Base-by-base conservation (phyloP, 2,888 invertebrate species). In the Hypercompe scribonia region DNA sequence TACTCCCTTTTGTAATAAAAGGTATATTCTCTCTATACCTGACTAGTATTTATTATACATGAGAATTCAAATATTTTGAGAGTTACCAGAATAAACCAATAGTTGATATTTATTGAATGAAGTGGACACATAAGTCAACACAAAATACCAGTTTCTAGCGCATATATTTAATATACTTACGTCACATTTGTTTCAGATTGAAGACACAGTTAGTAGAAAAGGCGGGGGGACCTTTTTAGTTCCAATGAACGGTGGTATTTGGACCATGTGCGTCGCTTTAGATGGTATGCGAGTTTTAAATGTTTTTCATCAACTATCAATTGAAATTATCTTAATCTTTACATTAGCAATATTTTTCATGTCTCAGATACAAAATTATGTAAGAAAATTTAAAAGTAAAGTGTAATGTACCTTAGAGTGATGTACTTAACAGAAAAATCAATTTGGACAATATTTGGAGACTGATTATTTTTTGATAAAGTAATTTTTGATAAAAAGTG, bases 231-330 rank as follows among this genome's bases (percentile, higher is more conserved):
- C 97, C 54, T 98, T 98, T 92, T 93, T 98, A 74, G 98, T 98
- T 42, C 98, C 98, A 21, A 98, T 98, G 97, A 98, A 98, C 86
- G 98, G 98, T n/a, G 99, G 98, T 54, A 99, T 98, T 87, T 99
- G 98, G 99, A 98, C 97, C 34, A 96, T 98, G 91, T 99, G 98
- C 92, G 97, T 97, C 86, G 97, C 97, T 86, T 96, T 98, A 85
- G 97, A 97, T 93, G 98, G 98, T 98, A 74, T 69, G 64, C n/a
- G 4, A 68, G 3, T 13, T 68, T 15, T 31, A 10, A 31, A 28
- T 24, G 39, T 33, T 13, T 31, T 31, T 31, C 1, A 31, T 24
- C 21, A 24, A 10, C 50, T 24, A 46, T 21, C 50, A 50, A 24
- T 50, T 24, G 21, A 21, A 1, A 18, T 7, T 5, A 46, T 8